These are phyloP conservation scores for Galago senegalensis DNA, from an alignment of 2,797 vertebrate species.

Conservation along the genomic window DNA sequence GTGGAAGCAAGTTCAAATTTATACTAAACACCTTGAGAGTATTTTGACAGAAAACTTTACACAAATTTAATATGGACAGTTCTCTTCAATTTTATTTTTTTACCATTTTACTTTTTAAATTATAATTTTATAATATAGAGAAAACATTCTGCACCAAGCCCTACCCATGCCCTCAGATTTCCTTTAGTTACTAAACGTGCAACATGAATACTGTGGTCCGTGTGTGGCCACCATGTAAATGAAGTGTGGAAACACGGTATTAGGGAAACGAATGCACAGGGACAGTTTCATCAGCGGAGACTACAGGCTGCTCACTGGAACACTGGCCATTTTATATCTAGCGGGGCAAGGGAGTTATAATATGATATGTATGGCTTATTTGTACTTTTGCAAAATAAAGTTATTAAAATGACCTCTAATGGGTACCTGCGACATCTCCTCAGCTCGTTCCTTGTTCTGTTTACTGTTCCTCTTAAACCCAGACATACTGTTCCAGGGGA, in stretches of 20 bases:
- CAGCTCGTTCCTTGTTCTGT: not conserved
- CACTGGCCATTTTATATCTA: not conserved
- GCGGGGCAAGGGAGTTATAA: not conserved
- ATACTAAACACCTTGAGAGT: conserved; percentile 34
- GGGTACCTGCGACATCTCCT: not conserved
- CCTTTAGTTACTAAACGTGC: not conserved
- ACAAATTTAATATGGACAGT: not conserved
- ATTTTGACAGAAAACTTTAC: conserved; percentile 54
- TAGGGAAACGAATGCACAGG: not conserved
- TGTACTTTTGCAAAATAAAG: conserved; percentile 38
- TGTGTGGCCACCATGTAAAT: not conserved
- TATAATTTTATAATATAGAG: conserved; percentile 36
- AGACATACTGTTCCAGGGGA: not conserved
- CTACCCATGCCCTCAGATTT: not conserved
- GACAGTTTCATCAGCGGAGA: not conserved
- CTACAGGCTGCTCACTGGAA: not conserved
- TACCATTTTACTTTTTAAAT: conserved; percentile 29
- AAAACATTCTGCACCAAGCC: conserved; percentile 25
- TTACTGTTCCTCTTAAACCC: not conserved
- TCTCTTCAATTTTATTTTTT: not conserved
- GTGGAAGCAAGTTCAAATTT: not conserved
- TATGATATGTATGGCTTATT: not conserved
- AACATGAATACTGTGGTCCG: not conserved
- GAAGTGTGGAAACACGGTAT: not conserved
- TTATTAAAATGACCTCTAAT: not conserved